Percentiles rank a stretch among this genome's conserved stretches.
phyloP scores from a whole-genome alignment of 1,140 invertebrate genomes.

The Aphelinus certus region DNA sequence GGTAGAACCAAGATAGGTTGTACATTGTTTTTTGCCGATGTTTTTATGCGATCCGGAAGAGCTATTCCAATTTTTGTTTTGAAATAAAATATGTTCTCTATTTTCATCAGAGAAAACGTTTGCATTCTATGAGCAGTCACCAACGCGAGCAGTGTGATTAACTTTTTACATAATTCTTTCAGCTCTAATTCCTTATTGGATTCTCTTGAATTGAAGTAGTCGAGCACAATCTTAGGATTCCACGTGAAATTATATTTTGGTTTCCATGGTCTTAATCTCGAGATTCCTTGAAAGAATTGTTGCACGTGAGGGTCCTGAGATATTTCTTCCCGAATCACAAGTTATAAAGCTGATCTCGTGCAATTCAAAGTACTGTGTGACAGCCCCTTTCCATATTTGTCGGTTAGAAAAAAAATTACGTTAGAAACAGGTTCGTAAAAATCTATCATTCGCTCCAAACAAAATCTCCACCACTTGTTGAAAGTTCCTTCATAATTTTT shows the following conservation, averaged over 20 bases:
- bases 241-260: conserved; percentile 45
- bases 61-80: neutral
- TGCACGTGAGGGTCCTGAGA: conserved; percentile 36
- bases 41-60: neutral
- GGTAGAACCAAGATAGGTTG: conserved; percentile 30
- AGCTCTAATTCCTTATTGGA: neutral
- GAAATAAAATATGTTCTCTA: neutral
- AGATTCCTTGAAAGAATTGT: conserved; percentile 44
- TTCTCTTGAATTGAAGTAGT: conserved; percentile 2
- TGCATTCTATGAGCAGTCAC: too few relatives aligned
- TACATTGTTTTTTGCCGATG: neutral
- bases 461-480: conserved; percentile 50
- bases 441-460: conserved; percentile 34
- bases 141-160: conserved; percentile 1
- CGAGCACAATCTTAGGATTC: conserved; percentile 46
- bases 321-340: conserved; percentile 35
- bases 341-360: conserved; percentile 21
- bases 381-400: neutral
- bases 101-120: neutral
- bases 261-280: conserved; percentile 37
- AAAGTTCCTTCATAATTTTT: conserved; percentile 47
- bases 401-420: conserved; percentile 32
- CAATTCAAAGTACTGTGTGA: conserved; percentile 19
- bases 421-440: conserved; percentile 9
- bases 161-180: neutral